Evolutionary conservation across 2,888 invertebrate species (phyloP).

Genomic region (Kuschelorhynchus macadamiae): DNA sequence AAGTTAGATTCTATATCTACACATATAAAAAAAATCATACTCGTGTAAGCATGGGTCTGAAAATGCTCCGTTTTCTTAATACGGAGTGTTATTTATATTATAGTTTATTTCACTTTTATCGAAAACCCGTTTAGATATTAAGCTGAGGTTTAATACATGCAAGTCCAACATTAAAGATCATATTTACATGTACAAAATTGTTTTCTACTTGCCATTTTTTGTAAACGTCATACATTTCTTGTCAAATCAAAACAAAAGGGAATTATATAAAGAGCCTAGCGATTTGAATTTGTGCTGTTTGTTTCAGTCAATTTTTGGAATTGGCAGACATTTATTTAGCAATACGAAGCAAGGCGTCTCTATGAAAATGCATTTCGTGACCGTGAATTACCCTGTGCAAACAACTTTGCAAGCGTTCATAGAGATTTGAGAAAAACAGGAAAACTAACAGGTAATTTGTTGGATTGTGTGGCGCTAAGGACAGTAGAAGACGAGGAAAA

Average conservation of each 20-base stretch:
- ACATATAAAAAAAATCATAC: background rate
- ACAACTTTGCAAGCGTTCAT: background rate
- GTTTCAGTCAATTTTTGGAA: background rate
- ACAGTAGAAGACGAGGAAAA: too few species aligned
- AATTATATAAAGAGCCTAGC: too few species aligned
- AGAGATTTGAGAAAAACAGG: background rate
- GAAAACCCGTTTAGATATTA: too few species aligned
- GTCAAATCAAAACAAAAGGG: too few species aligned
- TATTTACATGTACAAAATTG: conserved; percentile 2
- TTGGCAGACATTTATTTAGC: background rate
- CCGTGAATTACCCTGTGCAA: background rate
- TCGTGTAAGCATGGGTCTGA: background rate
- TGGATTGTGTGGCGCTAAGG: too few species aligned
- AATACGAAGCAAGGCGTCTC: background rate
- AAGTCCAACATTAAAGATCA: background rate
- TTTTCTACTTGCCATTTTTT: background rate
- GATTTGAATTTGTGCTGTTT: too few species aligned
- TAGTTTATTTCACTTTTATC: too few species aligned
- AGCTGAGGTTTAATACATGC: background rate
- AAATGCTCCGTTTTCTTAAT: background rate
- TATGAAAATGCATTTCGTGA: background rate
- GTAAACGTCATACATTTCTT: too few species aligned
- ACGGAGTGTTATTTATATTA: background rate
- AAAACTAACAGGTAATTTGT: background rate
- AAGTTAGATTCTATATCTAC: background rate